phyloP scores from a whole-genome alignment of 2,888 invertebrate species.

The Eristalinus sepulchralis region DNA sequence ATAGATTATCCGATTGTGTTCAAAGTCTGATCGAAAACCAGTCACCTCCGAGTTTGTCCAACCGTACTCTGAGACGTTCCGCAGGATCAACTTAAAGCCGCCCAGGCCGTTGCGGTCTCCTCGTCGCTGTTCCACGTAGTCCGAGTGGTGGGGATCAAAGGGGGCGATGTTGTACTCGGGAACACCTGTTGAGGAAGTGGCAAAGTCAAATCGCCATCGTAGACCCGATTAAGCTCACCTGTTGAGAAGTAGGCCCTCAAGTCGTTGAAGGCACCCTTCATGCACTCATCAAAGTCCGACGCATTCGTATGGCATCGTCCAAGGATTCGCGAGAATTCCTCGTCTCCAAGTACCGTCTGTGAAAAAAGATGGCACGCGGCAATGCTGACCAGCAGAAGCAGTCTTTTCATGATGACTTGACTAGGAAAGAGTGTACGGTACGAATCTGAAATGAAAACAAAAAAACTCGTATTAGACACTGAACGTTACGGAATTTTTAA shows the following conservation, averaged over 20 bases:
- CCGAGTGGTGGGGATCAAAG: slow-evolving; percentile 90
- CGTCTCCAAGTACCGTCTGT: slow-evolving; percentile 70
- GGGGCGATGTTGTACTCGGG: slow-evolving; percentile 87
- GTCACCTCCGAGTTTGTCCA: slow-evolving; percentile 90
- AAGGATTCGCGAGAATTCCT: slow-evolving; percentile 80
- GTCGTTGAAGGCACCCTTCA: slow-evolving; percentile 87
- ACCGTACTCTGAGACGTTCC: slow-evolving; percentile 88
- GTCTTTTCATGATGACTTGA: slow-evolving; percentile 40
- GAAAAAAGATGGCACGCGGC: slow-evolving; percentile 1
- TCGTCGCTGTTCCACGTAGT: slow-evolving; percentile 85
- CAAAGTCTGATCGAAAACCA: slow-evolving; percentile 87
- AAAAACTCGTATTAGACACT: background rate
- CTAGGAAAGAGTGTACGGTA: background rate
- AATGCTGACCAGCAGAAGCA: slow-evolving; percentile 8
- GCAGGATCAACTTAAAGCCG: slow-evolving; percentile 87
- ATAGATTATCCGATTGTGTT: slow-evolving; percentile 86
- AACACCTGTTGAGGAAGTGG: slow-evolving; percentile 82
- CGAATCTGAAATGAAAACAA: background rate
- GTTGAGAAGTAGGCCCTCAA: slow-evolving; percentile 87
- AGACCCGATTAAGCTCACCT: slow-evolving; percentile 81
- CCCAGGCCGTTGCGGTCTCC: slow-evolving; percentile 84
- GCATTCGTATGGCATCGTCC: slow-evolving; percentile 84
- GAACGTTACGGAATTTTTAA: background rate
- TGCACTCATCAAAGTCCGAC: slow-evolving; percentile 87
- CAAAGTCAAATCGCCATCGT: background rate